Percentiles rank a stretch among this genome's conserved stretches.
phyloP scores from a whole-genome alignment of 2,888 invertebrate species.

The Dromius quadrimaculatus region DNA sequence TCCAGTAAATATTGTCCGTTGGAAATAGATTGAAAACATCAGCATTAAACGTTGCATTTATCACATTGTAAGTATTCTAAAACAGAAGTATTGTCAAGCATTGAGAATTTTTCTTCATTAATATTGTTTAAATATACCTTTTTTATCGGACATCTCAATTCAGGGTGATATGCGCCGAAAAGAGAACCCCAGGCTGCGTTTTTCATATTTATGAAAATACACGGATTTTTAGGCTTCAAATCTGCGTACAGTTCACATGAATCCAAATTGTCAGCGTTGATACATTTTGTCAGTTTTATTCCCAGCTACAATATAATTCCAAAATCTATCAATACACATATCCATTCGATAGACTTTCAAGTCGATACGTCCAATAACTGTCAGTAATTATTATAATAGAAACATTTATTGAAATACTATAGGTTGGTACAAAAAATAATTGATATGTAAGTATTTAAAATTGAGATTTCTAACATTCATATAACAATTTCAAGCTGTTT shows the following conservation, averaged over 20 bases:
- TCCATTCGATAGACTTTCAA: no score
- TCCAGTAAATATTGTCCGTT: neutral
- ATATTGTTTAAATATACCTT: neutral
- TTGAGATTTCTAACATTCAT: neutral
- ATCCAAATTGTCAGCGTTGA: neutral
- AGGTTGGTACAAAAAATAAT: neutral
- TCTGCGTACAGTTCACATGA: neutral
- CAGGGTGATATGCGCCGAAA: neutral
- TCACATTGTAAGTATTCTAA: conserved; percentile 1
- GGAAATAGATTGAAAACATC: neutral
- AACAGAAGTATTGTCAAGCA: neutral
- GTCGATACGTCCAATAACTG: no score
- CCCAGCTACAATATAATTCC: conserved; percentile 7
- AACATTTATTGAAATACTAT: neutral
- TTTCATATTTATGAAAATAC: conserved; percentile 7
- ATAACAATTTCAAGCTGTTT: no score
- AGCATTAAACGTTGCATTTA: neutral
- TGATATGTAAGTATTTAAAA: neutral
- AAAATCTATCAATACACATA: no score
- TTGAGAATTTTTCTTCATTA: no score
- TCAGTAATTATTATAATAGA: neutral
- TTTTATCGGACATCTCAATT: conserved; percentile 5
- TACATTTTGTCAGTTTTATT: conserved; percentile 19
- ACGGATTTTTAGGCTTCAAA: conserved; percentile 1
- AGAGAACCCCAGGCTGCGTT: conserved; percentile 11